Evolutionary conservation across 2,888 invertebrate species (phyloP).

Genomic region (Thecocarcelia acutangulata): DNA sequence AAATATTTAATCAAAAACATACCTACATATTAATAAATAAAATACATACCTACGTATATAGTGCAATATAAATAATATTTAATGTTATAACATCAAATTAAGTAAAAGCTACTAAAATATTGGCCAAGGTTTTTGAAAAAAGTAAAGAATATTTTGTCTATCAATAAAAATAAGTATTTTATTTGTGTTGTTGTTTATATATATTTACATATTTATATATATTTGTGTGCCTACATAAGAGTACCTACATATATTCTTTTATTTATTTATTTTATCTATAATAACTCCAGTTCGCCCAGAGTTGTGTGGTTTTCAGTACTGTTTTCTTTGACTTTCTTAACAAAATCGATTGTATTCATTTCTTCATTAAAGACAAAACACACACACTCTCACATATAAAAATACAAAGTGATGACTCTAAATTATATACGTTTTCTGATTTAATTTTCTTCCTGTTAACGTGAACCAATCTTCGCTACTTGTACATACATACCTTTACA

Average conservation of each 20-base stretch:
- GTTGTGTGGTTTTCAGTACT: constrained; percentile 1
- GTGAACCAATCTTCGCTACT: too few relatives aligned
- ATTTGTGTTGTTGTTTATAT: constrained; percentile 47
- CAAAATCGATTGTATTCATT: constrained; percentile 63
- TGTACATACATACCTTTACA: background rate
- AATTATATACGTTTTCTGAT: constrained; percentile 21
- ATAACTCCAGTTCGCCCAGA: background rate
- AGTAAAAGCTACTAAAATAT: constrained; percentile 44
- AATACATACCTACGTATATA: constrained; percentile 17
- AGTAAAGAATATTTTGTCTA: constrained; percentile 25
- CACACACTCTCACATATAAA: too few relatives aligned
- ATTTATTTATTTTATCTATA: constrained; percentile 12
- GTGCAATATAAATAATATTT: constrained; percentile 38
- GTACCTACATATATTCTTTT: background rate
- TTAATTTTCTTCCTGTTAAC: background rate
- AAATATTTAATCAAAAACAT: constrained; percentile 45
- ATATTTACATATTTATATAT: background rate
- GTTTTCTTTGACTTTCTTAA: constrained; percentile 8
- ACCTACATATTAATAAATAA: background rate
- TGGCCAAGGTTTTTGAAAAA: constrained; percentile 61
- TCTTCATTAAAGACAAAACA: background rate
- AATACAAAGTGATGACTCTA: constrained; percentile 1
- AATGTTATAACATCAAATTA: constrained; percentile 45
- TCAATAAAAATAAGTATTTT: constrained; percentile 16
- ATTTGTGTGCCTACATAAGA: background rate